These are phyloP conservation scores for Lithosia quadra DNA, from an alignment of 2,888 invertebrate genomes.

Conservation along the genomic window DNA sequence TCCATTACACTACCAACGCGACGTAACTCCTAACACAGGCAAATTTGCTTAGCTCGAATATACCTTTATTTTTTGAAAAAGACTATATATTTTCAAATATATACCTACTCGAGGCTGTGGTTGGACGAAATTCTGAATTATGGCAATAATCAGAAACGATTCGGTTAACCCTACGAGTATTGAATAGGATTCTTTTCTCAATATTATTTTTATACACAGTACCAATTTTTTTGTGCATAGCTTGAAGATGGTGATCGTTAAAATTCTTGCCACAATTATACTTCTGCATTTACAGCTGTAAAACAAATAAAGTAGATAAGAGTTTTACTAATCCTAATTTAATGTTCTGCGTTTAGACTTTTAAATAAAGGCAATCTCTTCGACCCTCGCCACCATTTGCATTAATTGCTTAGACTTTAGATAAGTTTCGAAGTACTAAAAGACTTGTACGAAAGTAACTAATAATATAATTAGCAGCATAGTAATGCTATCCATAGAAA, in stretches of 20 bases:
- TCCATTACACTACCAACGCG: too few relatives aligned
- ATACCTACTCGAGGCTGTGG: background rate
- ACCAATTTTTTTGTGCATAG: background rate
- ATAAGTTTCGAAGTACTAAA: slow-evolving; percentile 8
- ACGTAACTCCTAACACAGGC: too few relatives aligned
- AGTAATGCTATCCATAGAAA: too few relatives aligned
- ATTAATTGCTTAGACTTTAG: slow-evolving; percentile 33
- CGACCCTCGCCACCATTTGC: slow-evolving; percentile 30
- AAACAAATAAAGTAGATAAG: slow-evolving; percentile 3
- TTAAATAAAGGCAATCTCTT: slow-evolving; percentile 31
- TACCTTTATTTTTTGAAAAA: too few relatives aligned
- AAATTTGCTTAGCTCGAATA: too few relatives aligned
- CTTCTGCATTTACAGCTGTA: background rate
- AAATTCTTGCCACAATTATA: background rate
- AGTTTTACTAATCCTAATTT: slow-evolving; percentile 11
- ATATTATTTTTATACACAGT: background rate
- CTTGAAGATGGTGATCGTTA: background rate
- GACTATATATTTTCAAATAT: too few relatives aligned
- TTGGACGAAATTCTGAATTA: background rate
- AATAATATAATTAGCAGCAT: background rate
- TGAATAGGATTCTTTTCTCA: background rate
- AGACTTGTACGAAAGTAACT: background rate
- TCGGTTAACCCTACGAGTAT: background rate
- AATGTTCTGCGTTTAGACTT: slow-evolving; percentile 10
- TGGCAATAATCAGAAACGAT: background rate